Percentiles rank a stretch among this genome's conserved stretches.
Evolutionary conservation across 2,113 vertebrate species (phyloP).

Genomic region (Narcine bancroftii): DNA sequence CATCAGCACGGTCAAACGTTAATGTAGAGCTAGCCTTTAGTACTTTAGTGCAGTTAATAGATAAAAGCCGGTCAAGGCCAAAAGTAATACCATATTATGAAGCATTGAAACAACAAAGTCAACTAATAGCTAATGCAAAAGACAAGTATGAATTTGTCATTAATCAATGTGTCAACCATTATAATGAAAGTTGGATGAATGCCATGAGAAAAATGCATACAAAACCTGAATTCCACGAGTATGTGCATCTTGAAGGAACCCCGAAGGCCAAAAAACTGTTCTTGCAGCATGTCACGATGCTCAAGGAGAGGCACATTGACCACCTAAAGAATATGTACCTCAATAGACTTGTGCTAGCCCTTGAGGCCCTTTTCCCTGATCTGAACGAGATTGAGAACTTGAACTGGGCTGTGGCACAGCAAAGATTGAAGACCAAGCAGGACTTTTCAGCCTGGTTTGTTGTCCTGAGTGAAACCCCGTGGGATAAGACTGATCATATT

Average conservation of each 20-base stretch:
- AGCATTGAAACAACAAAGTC: constrained; percentile 90
- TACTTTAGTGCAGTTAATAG: constrained; percentile 84
- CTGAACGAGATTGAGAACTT: constrained; percentile 85
- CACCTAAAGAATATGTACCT: constrained; percentile 73
- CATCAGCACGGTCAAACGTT: constrained; percentile 88
- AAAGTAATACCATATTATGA: constrained; percentile 96
- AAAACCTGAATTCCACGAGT: constrained; percentile 78
- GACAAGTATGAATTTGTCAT: constrained; percentile 92
- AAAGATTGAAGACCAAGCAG: constrained; percentile 77
- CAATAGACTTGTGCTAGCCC: constrained; percentile 67
- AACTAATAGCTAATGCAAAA: constrained; percentile 89
- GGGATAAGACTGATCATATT: constrained; percentile 79
- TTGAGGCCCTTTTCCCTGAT: constrained; percentile 70
- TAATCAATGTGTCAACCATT: constrained; percentile 73
- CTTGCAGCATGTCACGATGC: constrained; percentile 79
- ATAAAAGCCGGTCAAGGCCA: constrained; percentile 79
- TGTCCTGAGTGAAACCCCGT: constrained; percentile 85
- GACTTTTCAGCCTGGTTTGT: constrained; percentile 88
- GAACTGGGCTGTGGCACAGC: constrained; percentile 73
- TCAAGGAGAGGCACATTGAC: constrained; percentile 90
- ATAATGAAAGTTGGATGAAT: constrained; percentile 76
- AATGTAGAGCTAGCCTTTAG: constrained; percentile 89
- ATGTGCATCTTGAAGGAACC: constrained; percentile 87
- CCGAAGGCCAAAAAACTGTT: constrained; percentile 91
- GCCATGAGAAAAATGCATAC: constrained; percentile 72